A percentile compares a stretch with the other conserved stretches of the same genome.
Evolutionary conservation across 2,113 vertebrate genomes (phyloP).

Genomic region (Ginglymostoma cirratum): DNA sequence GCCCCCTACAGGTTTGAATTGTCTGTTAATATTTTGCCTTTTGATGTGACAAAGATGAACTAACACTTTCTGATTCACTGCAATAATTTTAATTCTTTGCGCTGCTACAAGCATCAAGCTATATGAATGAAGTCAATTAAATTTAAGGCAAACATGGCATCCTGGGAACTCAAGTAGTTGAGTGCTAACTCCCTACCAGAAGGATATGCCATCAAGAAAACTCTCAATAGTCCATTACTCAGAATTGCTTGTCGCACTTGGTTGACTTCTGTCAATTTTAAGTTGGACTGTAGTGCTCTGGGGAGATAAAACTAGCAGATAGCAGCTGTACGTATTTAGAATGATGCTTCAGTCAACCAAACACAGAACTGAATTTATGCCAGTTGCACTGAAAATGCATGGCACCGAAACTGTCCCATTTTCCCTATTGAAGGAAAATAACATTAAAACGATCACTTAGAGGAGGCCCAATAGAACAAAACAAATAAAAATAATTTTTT

Average conservation of each 20-base stretch:
- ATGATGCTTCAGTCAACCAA: not conserved
- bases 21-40: not conserved
- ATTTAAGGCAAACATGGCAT: constrained; percentile 4
- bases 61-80: not conserved
- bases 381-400: not conserved
- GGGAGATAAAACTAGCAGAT: not conserved
- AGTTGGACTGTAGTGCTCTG: not conserved
- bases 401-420: not conserved
- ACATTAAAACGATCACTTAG: not conserved
- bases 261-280: constrained; percentile 23
- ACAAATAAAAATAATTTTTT: not conserved
- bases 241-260: constrained; percentile 30
- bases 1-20: constrained; percentile 36
- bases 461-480: not conserved
- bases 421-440: not conserved
- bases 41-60: not conserved
- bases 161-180: not conserved
- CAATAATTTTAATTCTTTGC: not conserved
- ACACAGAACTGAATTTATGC: not conserved
- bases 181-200: not conserved
- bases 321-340: not conserved
- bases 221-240: constrained; percentile 2
- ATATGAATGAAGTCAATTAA: constrained; percentile 5
- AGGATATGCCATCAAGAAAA: not conserved
- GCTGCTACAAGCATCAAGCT: not conserved